These are phyloP conservation scores for Carterocephalus palaemon DNA, from an alignment of 2,888 invertebrate species.

Conservation along the genomic window DNA sequence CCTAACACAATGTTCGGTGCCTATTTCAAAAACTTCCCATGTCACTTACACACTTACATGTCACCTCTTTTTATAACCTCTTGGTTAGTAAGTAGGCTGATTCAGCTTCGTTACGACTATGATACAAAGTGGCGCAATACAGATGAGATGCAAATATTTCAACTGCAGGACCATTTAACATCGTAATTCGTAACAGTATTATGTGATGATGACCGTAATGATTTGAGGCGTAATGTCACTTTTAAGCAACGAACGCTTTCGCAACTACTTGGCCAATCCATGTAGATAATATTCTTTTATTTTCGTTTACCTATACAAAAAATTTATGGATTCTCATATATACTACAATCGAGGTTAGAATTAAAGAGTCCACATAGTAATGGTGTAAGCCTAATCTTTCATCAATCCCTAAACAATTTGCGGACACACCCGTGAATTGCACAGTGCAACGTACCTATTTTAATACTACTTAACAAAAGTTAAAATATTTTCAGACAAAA, in stretches of 20 bases:
- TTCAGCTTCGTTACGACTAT: background rate
- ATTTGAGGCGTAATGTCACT: no score
- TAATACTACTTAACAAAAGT: no score
- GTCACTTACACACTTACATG: no score
- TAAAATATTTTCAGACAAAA: constrained; percentile 60
- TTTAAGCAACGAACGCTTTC: constrained; percentile 3
- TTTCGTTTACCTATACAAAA: no score
- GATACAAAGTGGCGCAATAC: constrained; percentile 2
- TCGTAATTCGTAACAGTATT: constrained; percentile 1
- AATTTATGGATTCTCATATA: no score
- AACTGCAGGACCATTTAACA: constrained; percentile 11
- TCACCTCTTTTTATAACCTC: no score
- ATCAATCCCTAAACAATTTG: constrained; percentile 41
- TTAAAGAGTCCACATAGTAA: no score
- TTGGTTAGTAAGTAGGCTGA: no score
- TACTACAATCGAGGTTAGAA: no score
- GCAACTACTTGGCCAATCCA: constrained; percentile 5
- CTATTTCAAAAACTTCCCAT: no score
- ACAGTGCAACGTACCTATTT: constrained; percentile 47
- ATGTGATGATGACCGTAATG: constrained; percentile 6
- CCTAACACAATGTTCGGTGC: no score
- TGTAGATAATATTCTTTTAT: constrained; percentile 2
- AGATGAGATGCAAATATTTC: constrained; percentile 11
- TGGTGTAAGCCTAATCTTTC: constrained; percentile 44
- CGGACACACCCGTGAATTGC: constrained; percentile 29